A percentile compares a stretch with the other conserved stretches of the same genome.
Conservation (phyloP, 2,888 invertebrate genomes). For the Mythimna ferrago region DNA sequence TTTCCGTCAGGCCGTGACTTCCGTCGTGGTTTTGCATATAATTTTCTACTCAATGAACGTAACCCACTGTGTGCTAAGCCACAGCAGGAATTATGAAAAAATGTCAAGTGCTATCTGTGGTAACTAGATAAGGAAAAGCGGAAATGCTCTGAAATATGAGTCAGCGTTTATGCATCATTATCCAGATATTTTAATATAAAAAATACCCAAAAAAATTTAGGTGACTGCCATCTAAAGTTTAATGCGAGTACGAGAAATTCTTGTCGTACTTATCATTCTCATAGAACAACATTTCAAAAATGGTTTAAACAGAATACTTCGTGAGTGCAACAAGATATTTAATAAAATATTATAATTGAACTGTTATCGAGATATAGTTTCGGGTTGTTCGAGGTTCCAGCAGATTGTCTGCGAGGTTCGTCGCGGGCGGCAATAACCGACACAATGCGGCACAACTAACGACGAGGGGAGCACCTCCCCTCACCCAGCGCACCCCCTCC, state of each 20-base stretch:
- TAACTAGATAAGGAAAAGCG: slow-evolving; percentile 29
- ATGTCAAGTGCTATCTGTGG: slow-evolving; percentile 37
- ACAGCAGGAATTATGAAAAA: slow-evolving; percentile 56
- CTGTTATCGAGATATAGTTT: slow-evolving; percentile 40
- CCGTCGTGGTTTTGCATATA: slow-evolving; percentile 89
- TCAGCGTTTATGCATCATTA: not conserved
- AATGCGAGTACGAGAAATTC: slow-evolving; percentile 7
- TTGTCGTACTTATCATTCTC: slow-evolving; percentile 1
- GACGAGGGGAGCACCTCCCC: slow-evolving; percentile 65
- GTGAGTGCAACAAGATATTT: not conserved
- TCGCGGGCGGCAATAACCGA: slow-evolving; percentile 73
- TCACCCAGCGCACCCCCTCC: slow-evolving; percentile 38
- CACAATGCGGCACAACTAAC: slow-evolving; percentile 80
- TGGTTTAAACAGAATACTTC: not conserved
- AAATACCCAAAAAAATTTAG: not conserved
- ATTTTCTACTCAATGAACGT: slow-evolving; percentile 87
- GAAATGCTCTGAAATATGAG: not conserved
- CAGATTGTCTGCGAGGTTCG: slow-evolving; percentile 56
- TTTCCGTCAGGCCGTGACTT: slow-evolving; percentile 79
- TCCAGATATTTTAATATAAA: not conserved
- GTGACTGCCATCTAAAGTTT: slow-evolving; percentile 7
- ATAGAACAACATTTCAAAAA: slow-evolving; percentile 5
- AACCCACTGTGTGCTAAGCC: slow-evolving; percentile 66
- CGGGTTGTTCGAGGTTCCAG: slow-evolving; percentile 28
- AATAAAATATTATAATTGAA: slow-evolving; percentile 35